These are phyloP conservation scores for Channallabes apus DNA, from an alignment of 2,797 vertebrate species.

Conservation along the genomic window DNA sequence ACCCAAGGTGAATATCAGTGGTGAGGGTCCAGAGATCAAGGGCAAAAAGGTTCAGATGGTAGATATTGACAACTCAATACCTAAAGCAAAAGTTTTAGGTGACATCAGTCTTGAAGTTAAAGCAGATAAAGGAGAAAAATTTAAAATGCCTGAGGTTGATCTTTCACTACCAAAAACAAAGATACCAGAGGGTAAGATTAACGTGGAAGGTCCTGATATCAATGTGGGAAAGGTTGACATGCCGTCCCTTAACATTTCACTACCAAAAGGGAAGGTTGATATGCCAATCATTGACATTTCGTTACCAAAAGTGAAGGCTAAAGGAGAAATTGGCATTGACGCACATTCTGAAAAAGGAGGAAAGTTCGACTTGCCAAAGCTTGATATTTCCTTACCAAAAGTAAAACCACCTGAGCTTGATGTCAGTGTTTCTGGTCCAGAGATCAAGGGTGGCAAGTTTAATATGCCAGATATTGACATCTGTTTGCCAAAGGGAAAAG, in stretches of 20 bases:
- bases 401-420: constrained; percentile 54
- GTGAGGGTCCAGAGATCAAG: background rate
- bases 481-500: constrained; percentile 39
- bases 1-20: background rate
- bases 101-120: too few species aligned
- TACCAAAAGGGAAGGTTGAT: too few species aligned
- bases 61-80: constrained; percentile 55
- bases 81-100: constrained; percentile 38
- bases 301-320: constrained; percentile 67
- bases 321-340: constrained; percentile 54
- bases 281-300: background rate
- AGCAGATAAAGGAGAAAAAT: too few species aligned
- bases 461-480: constrained; percentile 59
- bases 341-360: constrained; percentile 2
- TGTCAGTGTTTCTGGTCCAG: constrained; percentile 44
- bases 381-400: constrained; percentile 59
- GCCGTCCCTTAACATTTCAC: too few species aligned
- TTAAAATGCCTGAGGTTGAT: too few species aligned
- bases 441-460: constrained; percentile 32
- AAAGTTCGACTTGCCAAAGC: background rate
- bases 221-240: too few species aligned
- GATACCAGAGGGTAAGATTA: too few species aligned
- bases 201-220: too few species aligned
- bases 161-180: too few species aligned
- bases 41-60: constrained; percentile 24